phyloP scores from a whole-genome alignment of 2,797 vertebrate species.

The Cercopithecus hamlyni region DNA sequence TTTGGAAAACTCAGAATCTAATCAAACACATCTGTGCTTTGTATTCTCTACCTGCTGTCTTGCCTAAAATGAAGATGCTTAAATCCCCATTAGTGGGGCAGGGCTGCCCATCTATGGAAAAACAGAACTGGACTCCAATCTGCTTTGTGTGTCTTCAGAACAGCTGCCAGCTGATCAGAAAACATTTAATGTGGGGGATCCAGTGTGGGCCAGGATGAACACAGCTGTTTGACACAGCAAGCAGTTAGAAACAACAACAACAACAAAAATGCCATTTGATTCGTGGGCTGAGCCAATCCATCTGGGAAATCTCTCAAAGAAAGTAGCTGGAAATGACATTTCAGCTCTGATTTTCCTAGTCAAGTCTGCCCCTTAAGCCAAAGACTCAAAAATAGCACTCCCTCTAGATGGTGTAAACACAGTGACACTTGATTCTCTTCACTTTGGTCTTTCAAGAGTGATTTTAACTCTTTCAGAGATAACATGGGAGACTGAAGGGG shows the following conservation, averaged over 20 bases:
- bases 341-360: conserved; percentile 25
- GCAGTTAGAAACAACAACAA: not conserved
- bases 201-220: not conserved
- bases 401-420: not conserved
- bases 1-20: conserved; percentile 46
- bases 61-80: conserved; percentile 57
- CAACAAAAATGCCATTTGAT: conserved; percentile 48
- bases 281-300: conserved; percentile 26
- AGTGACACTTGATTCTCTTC: not conserved
- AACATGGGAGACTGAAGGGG: not conserved
- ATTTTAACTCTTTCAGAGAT: not conserved
- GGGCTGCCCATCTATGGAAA: conserved; percentile 40
- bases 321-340: conserved; percentile 59
- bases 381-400: conserved; percentile 15
- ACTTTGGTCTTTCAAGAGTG: not conserved
- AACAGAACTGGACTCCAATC: conserved; percentile 47
- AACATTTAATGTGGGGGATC: not conserved
- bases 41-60: conserved; percentile 67
- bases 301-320: conserved; percentile 57
- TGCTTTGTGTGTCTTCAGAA: conserved; percentile 52
- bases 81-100: conserved; percentile 64
- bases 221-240: conserved; percentile 67
- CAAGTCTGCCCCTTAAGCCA: not conserved
- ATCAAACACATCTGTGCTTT: conserved; percentile 59
- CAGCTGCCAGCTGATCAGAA: conserved; percentile 49